phyloP scores from a whole-genome alignment of 2,888 invertebrate genomes.

The Parnassius smintheus region DNA sequence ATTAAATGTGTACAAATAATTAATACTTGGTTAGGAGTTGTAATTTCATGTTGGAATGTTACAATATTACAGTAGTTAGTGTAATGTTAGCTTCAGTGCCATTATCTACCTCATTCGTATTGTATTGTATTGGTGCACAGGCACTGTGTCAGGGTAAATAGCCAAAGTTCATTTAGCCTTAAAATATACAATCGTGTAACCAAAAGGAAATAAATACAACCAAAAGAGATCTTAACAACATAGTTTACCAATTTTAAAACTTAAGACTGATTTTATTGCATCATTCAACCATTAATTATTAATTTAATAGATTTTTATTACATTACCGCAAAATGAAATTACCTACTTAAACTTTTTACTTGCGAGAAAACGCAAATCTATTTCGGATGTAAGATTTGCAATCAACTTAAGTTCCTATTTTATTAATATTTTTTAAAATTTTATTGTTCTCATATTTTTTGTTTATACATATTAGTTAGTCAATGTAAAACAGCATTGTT shows the following conservation, averaged over 20 bases:
- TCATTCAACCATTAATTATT: constrained; percentile 25
- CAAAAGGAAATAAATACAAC: constrained; percentile 70
- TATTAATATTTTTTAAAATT: constrained; percentile 47
- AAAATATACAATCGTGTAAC: background rate
- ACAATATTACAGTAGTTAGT: constrained; percentile 66
- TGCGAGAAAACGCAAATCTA: constrained; percentile 16
- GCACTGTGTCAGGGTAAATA: constrained; percentile 67
- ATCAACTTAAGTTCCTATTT: constrained; percentile 77
- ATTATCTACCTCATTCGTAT: constrained; percentile 74
- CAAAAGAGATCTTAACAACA: constrained; percentile 39
- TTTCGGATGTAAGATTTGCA: constrained; percentile 47
- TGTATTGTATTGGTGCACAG: constrained; percentile 39
- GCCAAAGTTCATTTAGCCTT: constrained; percentile 70
- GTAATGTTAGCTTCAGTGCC: constrained; percentile 63
- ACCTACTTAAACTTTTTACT: background rate
- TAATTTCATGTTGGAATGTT: constrained; percentile 76
- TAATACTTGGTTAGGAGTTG: constrained; percentile 63
- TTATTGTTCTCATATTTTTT: constrained; percentile 52
- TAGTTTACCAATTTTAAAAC: constrained; percentile 43
- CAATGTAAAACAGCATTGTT: constrained; percentile 28
- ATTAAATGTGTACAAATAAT: constrained; percentile 74
- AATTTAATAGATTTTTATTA: constrained; percentile 33
- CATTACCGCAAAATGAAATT: background rate
- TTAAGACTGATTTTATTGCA: constrained; percentile 60
- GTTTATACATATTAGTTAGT: constrained; percentile 57